These are phyloP conservation scores for Sturnus vulgaris DNA, from an alignment of 2,113 vertebrate species.

Conservation along the genomic window DNA sequence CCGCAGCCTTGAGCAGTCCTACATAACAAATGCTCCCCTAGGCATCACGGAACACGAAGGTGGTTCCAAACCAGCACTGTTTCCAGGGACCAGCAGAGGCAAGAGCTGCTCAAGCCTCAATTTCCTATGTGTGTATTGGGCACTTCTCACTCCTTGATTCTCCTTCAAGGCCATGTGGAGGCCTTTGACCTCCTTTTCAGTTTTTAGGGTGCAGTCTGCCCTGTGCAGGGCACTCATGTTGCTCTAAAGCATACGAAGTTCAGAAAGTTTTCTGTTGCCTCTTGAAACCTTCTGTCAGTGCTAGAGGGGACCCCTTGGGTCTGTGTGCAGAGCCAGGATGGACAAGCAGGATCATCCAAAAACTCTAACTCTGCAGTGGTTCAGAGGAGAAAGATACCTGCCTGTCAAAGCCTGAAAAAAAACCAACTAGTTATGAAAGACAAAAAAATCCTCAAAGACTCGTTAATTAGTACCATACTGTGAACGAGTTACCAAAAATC, in stretches of 20 bases:
- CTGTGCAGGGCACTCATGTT: not conserved
- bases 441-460: not conserved
- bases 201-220: not conserved
- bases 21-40: not conserved
- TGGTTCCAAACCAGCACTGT: not conserved
- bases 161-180: not conserved
- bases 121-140: not conserved
- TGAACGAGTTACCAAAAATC: not conserved
- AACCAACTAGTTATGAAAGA: not conserved
- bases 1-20: not conserved
- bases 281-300: not conserved
- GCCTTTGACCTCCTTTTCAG: not conserved
- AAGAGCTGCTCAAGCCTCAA: not conserved
- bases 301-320: not conserved
- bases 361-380: not conserved
- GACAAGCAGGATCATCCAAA: not conserved
- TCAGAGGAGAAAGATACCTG: not conserved
- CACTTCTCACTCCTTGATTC: not conserved
- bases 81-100: not conserved
- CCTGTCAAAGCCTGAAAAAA: not conserved
- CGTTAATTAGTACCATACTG: not conserved
- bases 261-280: not conserved
- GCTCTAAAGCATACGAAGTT: not conserved
- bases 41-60: not conserved
- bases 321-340: rapidly evolving